Conservation (phyloP, 2,113 vertebrate genomes). For the Typhlomys cinereus region DNA sequence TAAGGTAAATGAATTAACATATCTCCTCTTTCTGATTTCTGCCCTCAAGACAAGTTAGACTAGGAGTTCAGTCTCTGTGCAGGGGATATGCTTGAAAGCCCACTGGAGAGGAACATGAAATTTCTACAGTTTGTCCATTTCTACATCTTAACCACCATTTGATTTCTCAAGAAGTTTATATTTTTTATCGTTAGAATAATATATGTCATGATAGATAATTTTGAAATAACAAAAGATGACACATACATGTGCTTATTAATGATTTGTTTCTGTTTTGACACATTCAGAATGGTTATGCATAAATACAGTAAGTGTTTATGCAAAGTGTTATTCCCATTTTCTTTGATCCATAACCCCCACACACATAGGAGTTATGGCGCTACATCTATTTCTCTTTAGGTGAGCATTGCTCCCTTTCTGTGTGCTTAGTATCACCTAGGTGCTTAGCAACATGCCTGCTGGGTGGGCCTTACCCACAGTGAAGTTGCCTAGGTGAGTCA, state of each 20-base stretch:
- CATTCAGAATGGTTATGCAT: conserved; percentile 13
- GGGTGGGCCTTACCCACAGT: background rate
- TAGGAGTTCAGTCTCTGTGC: background rate
- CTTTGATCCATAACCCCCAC: background rate
- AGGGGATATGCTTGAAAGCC: background rate
- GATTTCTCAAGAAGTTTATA: background rate
- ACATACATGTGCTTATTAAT: background rate
- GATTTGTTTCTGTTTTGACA: background rate
- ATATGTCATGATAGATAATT: background rate
- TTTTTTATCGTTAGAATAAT: background rate
- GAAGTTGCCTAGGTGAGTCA: background rate
- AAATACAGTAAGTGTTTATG: background rate
- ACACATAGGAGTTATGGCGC: background rate
- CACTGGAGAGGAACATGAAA: background rate
- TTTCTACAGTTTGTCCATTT: background rate
- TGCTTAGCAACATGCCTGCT: background rate
- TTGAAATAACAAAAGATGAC: conserved; percentile 14
- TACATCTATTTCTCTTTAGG: background rate
- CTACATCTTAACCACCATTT: background rate
- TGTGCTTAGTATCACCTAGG: background rate
- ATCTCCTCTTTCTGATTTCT: background rate
- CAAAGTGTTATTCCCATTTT: background rate
- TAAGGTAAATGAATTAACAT: background rate
- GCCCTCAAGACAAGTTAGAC: background rate
- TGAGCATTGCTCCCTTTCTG: background rate